phyloP scores from a whole-genome alignment of 2,888 invertebrate species.

The Limenitis camilla region DNA sequence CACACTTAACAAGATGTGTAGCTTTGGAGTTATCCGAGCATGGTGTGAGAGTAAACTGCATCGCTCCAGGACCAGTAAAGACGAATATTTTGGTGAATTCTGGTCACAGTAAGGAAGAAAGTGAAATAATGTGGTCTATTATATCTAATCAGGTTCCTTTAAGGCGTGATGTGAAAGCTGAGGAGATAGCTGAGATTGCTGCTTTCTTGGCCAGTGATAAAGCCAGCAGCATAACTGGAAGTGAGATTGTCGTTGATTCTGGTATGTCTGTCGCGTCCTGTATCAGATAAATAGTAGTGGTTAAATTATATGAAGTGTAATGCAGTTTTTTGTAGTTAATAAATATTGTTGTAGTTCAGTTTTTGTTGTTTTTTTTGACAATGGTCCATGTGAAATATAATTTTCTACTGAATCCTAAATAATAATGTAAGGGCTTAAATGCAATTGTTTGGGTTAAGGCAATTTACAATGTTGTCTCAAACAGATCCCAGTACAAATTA shows the following conservation, averaged over 20 bases:
- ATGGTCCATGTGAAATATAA: too few relatives aligned
- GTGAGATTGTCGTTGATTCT: slow-evolving; percentile 18
- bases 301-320: too few relatives aligned
- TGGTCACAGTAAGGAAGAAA: slow-evolving; percentile 24
- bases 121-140: slow-evolving; percentile 21
- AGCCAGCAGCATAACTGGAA: slow-evolving; percentile 41
- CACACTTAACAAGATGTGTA: slow-evolving; percentile 82
- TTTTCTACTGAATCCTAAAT: too few relatives aligned
- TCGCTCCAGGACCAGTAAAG: slow-evolving; percentile 81
- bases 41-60: slow-evolving; percentile 79
- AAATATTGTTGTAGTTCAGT: too few relatives aligned
- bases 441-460: not conserved
- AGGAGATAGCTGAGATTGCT: slow-evolving; percentile 38
- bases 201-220: slow-evolving; percentile 40
- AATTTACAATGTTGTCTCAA: not conserved
- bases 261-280: not conserved
- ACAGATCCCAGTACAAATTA: not conserved
- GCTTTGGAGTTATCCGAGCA: slow-evolving; percentile 77
- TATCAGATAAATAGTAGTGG: too few relatives aligned
- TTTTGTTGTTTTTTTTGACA: too few relatives aligned
- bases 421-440: not conserved
- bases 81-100: slow-evolving; percentile 32
- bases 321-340: too few relatives aligned
- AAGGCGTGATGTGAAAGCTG: slow-evolving; percentile 26
- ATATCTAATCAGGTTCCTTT: slow-evolving; percentile 21